Conservation (phyloP, 2,888 invertebrate species). For the Merodon equestris region DNA sequence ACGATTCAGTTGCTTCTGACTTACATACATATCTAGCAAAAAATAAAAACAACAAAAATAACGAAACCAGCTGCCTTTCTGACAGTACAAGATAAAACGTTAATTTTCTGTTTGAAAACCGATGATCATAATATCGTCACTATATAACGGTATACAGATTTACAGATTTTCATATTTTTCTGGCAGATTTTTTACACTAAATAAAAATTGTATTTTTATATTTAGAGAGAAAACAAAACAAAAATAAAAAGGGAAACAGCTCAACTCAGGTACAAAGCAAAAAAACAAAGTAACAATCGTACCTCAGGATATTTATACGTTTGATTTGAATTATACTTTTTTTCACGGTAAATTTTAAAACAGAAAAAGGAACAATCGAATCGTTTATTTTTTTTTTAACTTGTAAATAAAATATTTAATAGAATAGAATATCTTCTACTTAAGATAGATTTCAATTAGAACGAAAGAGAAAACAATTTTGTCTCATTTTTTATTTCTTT, state of each 20-base stretch:
- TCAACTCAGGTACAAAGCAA: slow-evolving; percentile 65
- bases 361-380: slow-evolving; percentile 26
- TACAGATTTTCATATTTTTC: slow-evolving; percentile 37
- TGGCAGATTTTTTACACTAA: slow-evolving; percentile 34
- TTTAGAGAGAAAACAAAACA: slow-evolving; percentile 33
- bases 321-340: slow-evolving; percentile 32
- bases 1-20: slow-evolving; percentile 31
- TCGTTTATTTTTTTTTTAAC: slow-evolving; percentile 9
- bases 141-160: slow-evolving; percentile 14
- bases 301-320: slow-evolving; percentile 60
- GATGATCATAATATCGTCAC: slow-evolving; percentile 21
- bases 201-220: slow-evolving; percentile 53
- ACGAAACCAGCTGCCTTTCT: slow-evolving; percentile 72
- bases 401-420: slow-evolving; percentile 58
- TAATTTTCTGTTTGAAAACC: slow-evolving; percentile 22
- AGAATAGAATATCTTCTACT: slow-evolving; percentile 41
- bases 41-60: slow-evolving; percentile 50
- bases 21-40: slow-evolving; percentile 28
- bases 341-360: slow-evolving; percentile 21
- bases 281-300: slow-evolving; percentile 59
- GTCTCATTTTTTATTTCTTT: slow-evolving; percentile 38
- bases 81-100: slow-evolving; percentile 70
- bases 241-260: slow-evolving; percentile 39
- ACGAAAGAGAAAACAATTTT: slow-evolving; percentile 19
- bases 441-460: slow-evolving; percentile 41